Conservation (phyloP, 2,888 invertebrate species). For the Sympetrum striolatum region DNA sequence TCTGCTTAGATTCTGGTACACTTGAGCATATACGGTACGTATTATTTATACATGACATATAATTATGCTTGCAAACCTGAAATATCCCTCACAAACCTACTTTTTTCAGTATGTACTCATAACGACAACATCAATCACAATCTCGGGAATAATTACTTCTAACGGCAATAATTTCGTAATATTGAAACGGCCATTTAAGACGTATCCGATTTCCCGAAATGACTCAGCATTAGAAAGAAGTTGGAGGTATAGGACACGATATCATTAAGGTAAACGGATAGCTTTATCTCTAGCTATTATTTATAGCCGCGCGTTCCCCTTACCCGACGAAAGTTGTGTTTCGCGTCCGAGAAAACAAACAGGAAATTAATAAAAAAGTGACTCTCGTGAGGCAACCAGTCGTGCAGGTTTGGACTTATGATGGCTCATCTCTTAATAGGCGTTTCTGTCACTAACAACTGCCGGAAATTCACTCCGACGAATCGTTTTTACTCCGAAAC, state of each 20-base stretch:
- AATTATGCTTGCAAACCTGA: no score
- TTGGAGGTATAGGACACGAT: background rate
- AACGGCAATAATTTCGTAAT: no score
- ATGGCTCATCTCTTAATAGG: background rate
- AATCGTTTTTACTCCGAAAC: background rate
- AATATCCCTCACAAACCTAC: no score
- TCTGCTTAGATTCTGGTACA: no score
- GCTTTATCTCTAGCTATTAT: background rate
- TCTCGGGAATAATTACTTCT: no score
- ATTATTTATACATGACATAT: no score
- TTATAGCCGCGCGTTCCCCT: background rate
- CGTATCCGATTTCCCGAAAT: no score
- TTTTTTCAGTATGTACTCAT: no score
- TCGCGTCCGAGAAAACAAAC: background rate
- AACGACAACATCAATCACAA: no score
- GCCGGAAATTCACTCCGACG: background rate
- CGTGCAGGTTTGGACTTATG: background rate
- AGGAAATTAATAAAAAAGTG: background rate
- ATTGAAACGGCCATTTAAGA: no score
- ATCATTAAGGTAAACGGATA: background rate
- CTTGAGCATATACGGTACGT: no score
- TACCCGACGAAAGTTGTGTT: background rate
- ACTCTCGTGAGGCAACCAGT: background rate
- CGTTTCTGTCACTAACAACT: background rate
- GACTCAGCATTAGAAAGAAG: no score